Evolutionary conservation across 2,113 vertebrate genomes (phyloP).

Genomic region (Megaptera novaeangliae): DNA sequence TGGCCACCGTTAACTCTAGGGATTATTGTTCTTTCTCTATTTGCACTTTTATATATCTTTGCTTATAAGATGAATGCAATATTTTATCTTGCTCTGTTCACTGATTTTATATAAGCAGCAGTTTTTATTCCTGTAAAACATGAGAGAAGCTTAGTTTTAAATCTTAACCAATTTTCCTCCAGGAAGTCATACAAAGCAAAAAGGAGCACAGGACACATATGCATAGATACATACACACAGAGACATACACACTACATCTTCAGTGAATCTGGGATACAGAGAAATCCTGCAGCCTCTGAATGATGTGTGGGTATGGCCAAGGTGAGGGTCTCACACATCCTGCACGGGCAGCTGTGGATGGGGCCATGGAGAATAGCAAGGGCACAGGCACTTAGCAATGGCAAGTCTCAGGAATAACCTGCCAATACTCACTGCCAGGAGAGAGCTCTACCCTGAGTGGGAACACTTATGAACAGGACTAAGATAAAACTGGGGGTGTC

Average conservation of each 20-base stretch:
- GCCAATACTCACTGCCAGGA: background rate
- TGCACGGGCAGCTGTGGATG: background rate
- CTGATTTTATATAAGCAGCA: background rate
- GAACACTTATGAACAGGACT: too few relatives aligned
- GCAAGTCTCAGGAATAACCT: background rate
- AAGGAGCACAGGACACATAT: background rate
- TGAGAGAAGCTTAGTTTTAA: background rate
- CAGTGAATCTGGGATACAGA: background rate
- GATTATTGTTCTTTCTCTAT: background rate
- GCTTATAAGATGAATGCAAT: background rate
- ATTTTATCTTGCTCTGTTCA: background rate
- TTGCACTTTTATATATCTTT: background rate
- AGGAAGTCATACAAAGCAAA: background rate
- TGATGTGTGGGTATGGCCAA: background rate
- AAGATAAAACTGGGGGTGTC: background rate
- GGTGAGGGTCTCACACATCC: background rate
- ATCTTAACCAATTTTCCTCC: background rate
- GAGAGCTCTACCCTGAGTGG: background rate
- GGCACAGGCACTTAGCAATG: background rate
- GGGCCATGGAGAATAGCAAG: background rate
- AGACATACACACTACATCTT: background rate
- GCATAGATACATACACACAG: background rate
- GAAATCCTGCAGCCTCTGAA: background rate
- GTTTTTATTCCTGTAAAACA: background rate
- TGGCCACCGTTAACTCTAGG: background rate